Evolutionary conservation across 2,797 vertebrate genomes (phyloP).

Genomic region (Silurus aristotelis): DNA sequence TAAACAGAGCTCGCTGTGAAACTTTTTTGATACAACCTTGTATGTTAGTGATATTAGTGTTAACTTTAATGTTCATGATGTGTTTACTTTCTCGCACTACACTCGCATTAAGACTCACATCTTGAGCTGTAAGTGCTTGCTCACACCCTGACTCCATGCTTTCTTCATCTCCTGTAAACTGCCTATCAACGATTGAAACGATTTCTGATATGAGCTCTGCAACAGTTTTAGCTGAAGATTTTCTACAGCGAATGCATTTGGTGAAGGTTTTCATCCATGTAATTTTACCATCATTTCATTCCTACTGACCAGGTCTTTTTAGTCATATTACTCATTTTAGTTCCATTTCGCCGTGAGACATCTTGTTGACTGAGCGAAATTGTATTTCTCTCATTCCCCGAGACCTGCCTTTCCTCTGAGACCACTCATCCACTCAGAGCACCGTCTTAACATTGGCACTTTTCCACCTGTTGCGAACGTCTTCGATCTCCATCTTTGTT

Average conservation of each 20-base stretch:
- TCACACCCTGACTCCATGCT: not conserved
- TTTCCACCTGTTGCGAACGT: not conserved
- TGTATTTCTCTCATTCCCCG: not conserved
- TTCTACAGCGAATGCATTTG: not conserved
- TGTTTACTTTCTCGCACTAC: not conserved
- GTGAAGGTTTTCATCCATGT: not conserved
- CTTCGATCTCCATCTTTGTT: slow-evolving; percentile 29
- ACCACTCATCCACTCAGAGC: not conserved
- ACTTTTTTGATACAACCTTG: no score
- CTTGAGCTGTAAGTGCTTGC: not conserved
- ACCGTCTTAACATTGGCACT: slow-evolving; percentile 2
- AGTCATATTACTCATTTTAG: slow-evolving; percentile 12
- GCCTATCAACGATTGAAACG: not conserved
- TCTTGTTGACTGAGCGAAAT: not conserved
- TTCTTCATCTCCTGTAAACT: not conserved
- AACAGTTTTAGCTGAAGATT: not conserved
- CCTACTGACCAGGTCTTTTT: slow-evolving; percentile 20
- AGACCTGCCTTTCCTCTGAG: not conserved
- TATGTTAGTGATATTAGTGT: not conserved
- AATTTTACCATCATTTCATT: not conserved
- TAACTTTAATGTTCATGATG: no score
- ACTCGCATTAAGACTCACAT: not conserved
- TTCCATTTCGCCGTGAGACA: not conserved
- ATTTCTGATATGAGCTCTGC: not conserved
- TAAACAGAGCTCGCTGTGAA: no score